These are phyloP conservation scores for Crenuchus spilurus DNA, from an alignment of 2,797 vertebrate genomes.

Conservation along the genomic window DNA sequence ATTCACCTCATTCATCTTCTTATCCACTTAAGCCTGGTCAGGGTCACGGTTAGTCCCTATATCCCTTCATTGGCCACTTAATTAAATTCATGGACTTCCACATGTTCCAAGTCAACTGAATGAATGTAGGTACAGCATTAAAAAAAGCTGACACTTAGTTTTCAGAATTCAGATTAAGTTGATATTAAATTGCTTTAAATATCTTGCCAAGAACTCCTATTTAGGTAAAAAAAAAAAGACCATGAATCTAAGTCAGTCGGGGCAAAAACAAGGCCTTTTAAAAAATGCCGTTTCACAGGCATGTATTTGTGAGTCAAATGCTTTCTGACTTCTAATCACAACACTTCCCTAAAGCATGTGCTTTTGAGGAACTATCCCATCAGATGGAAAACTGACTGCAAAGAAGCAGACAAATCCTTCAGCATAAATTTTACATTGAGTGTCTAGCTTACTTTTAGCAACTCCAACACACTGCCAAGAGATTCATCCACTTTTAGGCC, in stretches of 20 bases:
- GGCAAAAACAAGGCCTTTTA: background rate
- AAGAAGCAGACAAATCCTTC: background rate
- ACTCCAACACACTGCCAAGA: conserved; percentile 17
- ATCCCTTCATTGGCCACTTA: no score
- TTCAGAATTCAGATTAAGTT: no score
- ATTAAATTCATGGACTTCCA: no score
- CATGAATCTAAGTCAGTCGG: background rate
- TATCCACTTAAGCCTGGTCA: no score
- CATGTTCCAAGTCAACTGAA: no score
- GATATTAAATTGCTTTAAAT: no score
- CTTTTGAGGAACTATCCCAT: background rate
- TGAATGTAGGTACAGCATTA: no score
- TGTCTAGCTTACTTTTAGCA: conserved; percentile 12
- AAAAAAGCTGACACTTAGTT: no score
- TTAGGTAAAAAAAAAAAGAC: no score
- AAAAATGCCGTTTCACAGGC: background rate
- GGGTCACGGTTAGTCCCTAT: no score
- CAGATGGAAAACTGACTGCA: background rate
- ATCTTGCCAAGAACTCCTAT: no score
- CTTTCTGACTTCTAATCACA: background rate
- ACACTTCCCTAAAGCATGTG: background rate
- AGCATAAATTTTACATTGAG: conserved; percentile 6
- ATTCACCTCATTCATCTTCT: no score
- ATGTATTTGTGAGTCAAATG: background rate
- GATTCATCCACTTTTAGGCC: conserved; percentile 4